A percentile compares a stretch with the other conserved stretches of the same genome.
phyloP scores from a whole-genome alignment of 2,797 vertebrate species.

The Enteromius trimaculatus region DNA sequence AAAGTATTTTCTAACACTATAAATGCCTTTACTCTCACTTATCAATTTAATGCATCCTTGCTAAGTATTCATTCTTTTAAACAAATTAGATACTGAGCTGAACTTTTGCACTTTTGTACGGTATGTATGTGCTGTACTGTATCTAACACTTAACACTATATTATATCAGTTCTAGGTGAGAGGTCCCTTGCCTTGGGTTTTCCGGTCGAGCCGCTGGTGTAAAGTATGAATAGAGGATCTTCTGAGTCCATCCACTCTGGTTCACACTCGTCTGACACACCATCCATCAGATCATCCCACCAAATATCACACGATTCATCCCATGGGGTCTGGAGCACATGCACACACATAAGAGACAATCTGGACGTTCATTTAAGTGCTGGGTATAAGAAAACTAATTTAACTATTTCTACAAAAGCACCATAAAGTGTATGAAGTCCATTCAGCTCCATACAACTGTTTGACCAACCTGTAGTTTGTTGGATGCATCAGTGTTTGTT shows the following conservation, averaged over 20 bases:
- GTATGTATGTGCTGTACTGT: background rate
- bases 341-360: background rate
- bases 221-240: slow-evolving; percentile 82
- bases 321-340: slow-evolving; percentile 74
- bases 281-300: slow-evolving; percentile 77
- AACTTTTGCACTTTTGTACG: background rate
- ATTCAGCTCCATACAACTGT: background rate
- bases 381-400: background rate
- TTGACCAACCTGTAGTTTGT: slow-evolving; percentile 75
- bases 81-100: background rate
- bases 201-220: slow-evolving; percentile 84
- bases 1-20: background rate
- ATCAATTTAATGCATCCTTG: background rate
- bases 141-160: background rate
- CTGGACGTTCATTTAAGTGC: background rate
- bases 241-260: slow-evolving; percentile 85
- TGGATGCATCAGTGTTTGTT: slow-evolving; percentile 66
- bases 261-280: slow-evolving; percentile 78
- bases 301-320: slow-evolving; percentile 73
- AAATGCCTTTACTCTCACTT: background rate
- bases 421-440: background rate
- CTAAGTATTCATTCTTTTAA: background rate
- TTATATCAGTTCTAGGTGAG: background rate
- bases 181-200: slow-evolving; percentile 77
- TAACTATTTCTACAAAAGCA: background rate